A percentile compares a stretch with the other conserved stretches of the same genome.
These are phyloP conservation scores for Fregetta grallaria DNA, from an alignment of 2,113 vertebrate genomes.

Conservation along the genomic window DNA sequence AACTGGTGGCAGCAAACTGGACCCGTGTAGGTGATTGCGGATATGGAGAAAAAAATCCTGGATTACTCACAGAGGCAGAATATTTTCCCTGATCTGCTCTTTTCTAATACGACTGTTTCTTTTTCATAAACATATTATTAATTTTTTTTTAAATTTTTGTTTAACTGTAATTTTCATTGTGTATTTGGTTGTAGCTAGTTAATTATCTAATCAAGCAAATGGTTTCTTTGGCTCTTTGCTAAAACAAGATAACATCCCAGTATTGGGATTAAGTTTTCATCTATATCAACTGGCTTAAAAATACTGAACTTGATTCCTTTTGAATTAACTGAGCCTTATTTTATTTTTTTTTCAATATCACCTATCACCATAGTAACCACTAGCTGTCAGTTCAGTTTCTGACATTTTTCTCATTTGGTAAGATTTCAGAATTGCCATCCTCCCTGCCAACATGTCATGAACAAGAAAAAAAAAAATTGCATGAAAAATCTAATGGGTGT, in stretches of 20 bases:
- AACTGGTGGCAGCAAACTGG: slow-evolving; percentile 7
- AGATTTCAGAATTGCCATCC: slow-evolving; percentile 98
- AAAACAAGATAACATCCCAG: slow-evolving; percentile 65
- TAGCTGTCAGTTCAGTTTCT: slow-evolving; percentile 93
- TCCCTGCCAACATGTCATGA: slow-evolving; percentile 97
- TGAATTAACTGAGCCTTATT: slow-evolving; percentile 85
- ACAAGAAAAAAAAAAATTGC: slow-evolving; percentile 88
- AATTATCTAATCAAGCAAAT: slow-evolving; percentile 70
- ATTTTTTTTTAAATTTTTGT: background rate
- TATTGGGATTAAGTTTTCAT: slow-evolving; percentile 81
- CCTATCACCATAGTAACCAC: slow-evolving; percentile 93
- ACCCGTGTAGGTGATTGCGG: background rate
- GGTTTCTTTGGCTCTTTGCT: slow-evolving; percentile 67
- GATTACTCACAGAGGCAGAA: background rate
- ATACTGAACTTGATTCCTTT: slow-evolving; percentile 84
- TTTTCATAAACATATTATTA: background rate
- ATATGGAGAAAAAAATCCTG: background rate
- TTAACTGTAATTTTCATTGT: slow-evolving; percentile 45
- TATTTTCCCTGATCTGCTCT: background rate
- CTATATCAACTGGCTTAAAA: slow-evolving; percentile 80
- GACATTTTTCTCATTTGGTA: slow-evolving; percentile 99
- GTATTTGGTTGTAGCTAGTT: slow-evolving; percentile 61
- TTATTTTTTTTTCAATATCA: slow-evolving; percentile 80
- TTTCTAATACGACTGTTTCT: slow-evolving; percentile 26
- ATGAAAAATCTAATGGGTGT: slow-evolving; percentile 99